Conservation (phyloP, 1,140 invertebrate genomes). For the Hyphantria cunea region DNA sequence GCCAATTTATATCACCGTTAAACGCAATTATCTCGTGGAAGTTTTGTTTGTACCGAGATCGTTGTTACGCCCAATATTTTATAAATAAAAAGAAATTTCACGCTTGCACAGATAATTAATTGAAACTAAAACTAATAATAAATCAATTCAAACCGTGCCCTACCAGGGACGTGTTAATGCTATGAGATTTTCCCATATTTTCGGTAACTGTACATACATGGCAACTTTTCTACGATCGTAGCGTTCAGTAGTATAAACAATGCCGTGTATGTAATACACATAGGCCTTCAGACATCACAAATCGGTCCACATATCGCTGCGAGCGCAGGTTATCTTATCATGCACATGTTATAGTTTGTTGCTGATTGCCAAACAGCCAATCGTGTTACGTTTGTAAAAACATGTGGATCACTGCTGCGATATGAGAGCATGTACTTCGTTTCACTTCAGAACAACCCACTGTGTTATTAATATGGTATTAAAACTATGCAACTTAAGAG, state of each 20-base stretch:
- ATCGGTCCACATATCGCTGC: neutral
- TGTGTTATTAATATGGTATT: neutral
- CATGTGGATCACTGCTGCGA: conserved; percentile 4
- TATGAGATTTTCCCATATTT: neutral
- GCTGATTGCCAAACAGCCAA: conserved; percentile 34
- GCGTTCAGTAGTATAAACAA: no score
- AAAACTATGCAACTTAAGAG: no score
- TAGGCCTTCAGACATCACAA: neutral
- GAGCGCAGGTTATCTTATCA: conserved; percentile 38
- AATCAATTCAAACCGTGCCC: conserved; percentile 16
- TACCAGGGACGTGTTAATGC: neutral
- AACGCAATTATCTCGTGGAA: neutral
- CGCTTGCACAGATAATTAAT: conserved; percentile 4
- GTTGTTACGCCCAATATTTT: neutral
- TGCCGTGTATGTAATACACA: no score
- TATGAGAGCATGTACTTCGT: neutral
- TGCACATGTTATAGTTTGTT: conserved; percentile 23
- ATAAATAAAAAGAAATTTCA: neutral
- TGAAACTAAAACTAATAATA: conserved; percentile 16
- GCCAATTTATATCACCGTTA: neutral
- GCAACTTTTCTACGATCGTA: no score
- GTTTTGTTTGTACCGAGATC: neutral
- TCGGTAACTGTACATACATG: no score
- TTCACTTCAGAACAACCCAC: neutral
- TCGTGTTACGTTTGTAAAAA: conserved; percentile 22